Percentiles rank a stretch among this genome's conserved stretches.
These are phyloP conservation scores for Pangasianodon hypophthalmus DNA, from an alignment of 2,113 vertebrate genomes.

Conservation along the genomic window DNA sequence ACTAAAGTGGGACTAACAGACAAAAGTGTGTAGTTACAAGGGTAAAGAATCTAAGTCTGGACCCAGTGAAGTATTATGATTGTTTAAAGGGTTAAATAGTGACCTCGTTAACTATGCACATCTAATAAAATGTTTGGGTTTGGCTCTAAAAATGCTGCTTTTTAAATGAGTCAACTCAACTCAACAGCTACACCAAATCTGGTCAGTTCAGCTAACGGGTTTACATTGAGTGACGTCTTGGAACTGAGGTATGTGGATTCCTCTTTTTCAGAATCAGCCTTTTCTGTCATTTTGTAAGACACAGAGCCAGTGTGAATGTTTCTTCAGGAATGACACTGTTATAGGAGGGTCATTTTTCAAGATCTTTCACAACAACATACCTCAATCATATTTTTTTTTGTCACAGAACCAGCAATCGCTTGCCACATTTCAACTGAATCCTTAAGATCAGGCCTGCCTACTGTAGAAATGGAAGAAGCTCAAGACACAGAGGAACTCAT, in stretches of 20 bases:
- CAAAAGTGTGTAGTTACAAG: not conserved
- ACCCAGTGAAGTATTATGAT: not conserved
- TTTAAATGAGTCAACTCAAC: not conserved
- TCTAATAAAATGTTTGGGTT: not conserved
- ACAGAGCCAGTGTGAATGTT: not conserved
- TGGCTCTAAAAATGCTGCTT: not conserved
- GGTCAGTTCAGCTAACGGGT: not conserved
- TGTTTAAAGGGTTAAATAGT: not conserved
- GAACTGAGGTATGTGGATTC: not conserved
- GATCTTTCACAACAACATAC: not conserved
- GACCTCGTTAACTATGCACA: not conserved
- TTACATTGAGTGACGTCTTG: not conserved
- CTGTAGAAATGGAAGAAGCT: conserved; percentile 58
- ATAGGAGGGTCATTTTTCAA: not conserved
- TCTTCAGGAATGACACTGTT: not conserved
- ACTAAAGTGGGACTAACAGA: not conserved
- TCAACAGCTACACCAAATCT: not conserved
- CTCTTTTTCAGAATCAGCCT: not conserved
- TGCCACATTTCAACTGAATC: conserved; percentile 72
- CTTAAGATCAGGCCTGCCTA: conserved; percentile 15
- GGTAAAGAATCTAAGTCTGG: not conserved
- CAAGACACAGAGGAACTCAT: conserved; percentile 50
- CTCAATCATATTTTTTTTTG: conserved; percentile 24
- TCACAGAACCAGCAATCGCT: conserved; percentile 72
- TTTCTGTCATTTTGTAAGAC: not conserved